These are phyloP conservation scores for Catharus ustulatus DNA, from an alignment of 2,797 vertebrate genomes.

Conservation along the genomic window DNA sequence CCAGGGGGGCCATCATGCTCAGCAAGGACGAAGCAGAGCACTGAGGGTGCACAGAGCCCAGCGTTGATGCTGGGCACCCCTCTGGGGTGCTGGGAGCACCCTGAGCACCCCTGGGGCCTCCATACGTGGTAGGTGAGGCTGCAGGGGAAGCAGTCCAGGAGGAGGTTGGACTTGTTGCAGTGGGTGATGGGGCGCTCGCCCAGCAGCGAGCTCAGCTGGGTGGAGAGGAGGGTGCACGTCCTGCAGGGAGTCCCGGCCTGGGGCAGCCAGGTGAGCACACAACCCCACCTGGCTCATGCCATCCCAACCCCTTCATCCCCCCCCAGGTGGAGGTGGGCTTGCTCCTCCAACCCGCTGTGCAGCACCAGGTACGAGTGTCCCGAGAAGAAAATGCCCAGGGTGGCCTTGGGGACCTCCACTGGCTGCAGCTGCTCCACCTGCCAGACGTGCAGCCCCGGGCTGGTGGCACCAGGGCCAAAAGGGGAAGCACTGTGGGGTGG, in stretches of 20 bases:
- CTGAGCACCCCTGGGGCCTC: background rate
- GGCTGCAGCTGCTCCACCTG: slow-evolving; percentile 90
- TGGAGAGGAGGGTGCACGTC: slow-evolving; percentile 89
- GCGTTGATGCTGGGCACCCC: accelerated
- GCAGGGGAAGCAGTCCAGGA: slow-evolving; percentile 88
- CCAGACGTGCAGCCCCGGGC: slow-evolving; percentile 82
- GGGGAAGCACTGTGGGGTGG: background rate
- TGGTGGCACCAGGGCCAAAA: background rate
- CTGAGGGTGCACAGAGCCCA: no score
- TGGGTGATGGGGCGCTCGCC: slow-evolving; percentile 87
- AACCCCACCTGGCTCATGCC: no score
- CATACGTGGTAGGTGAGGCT: slow-evolving; percentile 90
- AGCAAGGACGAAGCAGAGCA: no score
- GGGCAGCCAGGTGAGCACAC: no score
- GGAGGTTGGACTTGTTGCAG: slow-evolving; percentile 83
- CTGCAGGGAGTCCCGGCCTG: slow-evolving; percentile 86
- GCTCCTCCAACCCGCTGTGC: slow-evolving; percentile 77
- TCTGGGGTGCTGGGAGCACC: background rate
- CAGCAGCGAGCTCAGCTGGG: slow-evolving; percentile 87
- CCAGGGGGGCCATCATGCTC: no score
- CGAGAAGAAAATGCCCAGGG: slow-evolving; percentile 85
- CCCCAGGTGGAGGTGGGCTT: slow-evolving; percentile 82
- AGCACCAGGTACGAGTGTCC: slow-evolving; percentile 91
- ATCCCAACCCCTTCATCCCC: no score
- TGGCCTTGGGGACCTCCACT: slow-evolving; percentile 74